Evolutionary conservation across 2,888 invertebrate species (phyloP).

Genomic region (Lepas anatifera): DNA sequence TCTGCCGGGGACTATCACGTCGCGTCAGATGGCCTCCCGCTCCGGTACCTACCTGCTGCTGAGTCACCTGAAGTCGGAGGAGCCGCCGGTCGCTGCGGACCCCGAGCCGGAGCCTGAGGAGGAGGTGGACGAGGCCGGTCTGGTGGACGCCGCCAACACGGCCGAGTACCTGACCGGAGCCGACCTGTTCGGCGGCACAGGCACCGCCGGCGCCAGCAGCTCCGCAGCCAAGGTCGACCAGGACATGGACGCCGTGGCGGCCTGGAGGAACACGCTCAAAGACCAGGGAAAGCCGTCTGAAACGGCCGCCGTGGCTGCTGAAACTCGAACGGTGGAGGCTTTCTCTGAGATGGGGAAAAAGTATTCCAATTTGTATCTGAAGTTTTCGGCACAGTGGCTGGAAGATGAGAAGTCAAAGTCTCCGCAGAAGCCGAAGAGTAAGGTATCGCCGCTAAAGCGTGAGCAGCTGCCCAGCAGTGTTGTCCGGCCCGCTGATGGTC

Average conservation of each 20-base stretch:
- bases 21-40: neutral
- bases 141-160: conserved; percentile 1
- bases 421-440: neutral
- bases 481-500: no score
- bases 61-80: neutral
- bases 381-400: neutral
- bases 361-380: neutral
- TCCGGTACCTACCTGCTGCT: neutral
- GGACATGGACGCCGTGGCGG: neutral
- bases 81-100: neutral
- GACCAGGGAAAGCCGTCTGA: no score
- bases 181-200: conserved; percentile 5
- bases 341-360: neutral
- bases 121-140: neutral
- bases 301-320: no score
- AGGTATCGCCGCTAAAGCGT: no score
- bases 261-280: no score
- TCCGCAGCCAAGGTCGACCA: neutral
- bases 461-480: no score
- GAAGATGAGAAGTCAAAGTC: neutral
- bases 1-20: neutral
- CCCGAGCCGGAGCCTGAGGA: neutral
- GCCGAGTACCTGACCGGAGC: neutral
- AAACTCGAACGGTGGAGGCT: neutral
- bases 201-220: neutral